Percentiles rank a stretch among this genome's conserved stretches.
These are phyloP conservation scores for Hoplodrina blanda DNA, from an alignment of 2,888 invertebrate species.

Conservation along the genomic window DNA sequence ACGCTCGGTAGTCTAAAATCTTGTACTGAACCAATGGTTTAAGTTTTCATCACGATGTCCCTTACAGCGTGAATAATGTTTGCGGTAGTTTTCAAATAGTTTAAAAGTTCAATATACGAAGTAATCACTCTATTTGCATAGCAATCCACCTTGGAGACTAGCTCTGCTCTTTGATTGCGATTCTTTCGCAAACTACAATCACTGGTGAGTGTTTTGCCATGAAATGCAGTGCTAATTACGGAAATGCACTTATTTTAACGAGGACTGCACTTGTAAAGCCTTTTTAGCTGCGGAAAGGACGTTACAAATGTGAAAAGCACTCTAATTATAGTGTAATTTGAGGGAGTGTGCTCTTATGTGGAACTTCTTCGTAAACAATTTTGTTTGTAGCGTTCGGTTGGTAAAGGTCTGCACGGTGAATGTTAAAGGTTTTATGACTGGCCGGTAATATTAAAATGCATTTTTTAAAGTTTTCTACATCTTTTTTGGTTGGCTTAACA, in stretches of 20 bases:
- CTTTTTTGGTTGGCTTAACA: too few species aligned
- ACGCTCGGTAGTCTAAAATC: too few species aligned
- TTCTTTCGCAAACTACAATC: constrained; percentile 63
- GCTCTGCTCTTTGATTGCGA: constrained; percentile 57
- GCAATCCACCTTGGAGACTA: constrained; percentile 33
- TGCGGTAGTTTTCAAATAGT: constrained; percentile 25
- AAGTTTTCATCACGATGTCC: background rate
- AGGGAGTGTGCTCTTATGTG: background rate
- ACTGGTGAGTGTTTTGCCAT: constrained; percentile 47
- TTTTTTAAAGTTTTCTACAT: background rate
- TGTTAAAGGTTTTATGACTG: background rate
- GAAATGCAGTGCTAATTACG: constrained; percentile 65
- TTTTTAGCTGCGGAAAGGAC: constrained; percentile 38
- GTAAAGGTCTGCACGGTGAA: background rate
- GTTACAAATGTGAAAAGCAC: constrained; percentile 42
- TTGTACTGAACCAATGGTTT: too few species aligned
- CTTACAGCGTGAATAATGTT: background rate
- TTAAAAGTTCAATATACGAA: constrained; percentile 40
- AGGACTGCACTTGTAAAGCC: constrained; percentile 34
- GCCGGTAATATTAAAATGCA: background rate
- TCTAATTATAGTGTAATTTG: constrained; percentile 34
- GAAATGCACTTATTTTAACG: constrained; percentile 58
- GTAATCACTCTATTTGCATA: constrained; percentile 57
- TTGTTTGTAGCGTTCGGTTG: background rate
- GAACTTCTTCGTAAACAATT: background rate